Percentiles rank a stretch among this genome's conserved stretches.
Conservation (phyloP, 2,113 vertebrate genomes). For the Eclectus roratus region DNA sequence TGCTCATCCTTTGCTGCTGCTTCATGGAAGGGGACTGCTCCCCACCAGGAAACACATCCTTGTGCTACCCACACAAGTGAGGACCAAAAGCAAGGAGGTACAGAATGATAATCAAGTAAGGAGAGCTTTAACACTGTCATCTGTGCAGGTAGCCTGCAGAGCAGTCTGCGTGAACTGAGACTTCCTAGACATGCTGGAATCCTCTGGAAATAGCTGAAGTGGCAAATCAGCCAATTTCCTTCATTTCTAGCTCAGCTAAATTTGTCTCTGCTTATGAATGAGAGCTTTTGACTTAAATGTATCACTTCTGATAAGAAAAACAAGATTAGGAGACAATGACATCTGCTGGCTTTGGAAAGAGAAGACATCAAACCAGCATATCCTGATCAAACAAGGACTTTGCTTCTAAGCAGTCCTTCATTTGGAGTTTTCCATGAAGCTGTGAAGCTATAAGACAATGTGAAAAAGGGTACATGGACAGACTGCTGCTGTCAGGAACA, state of each 20-base stretch:
- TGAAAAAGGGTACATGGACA: accelerated
- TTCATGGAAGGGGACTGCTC: background rate
- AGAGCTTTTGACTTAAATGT: slow-evolving; percentile 15
- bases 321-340: slow-evolving; percentile 61
- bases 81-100: background rate
- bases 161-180: background rate
- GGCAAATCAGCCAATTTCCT: background rate
- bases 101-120: background rate
- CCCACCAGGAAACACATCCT: background rate
- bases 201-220: background rate
- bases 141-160: background rate
- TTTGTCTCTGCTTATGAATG: background rate
- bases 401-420: background rate
- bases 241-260: background rate
- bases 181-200: background rate
- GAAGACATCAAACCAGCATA: slow-evolving; percentile 19
- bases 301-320: slow-evolving; percentile 15
- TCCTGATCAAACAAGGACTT: background rate
- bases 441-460: background rate
- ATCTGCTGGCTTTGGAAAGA: slow-evolving; percentile 57
- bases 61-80: background rate
- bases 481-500: background rate
- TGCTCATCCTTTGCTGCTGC: background rate
- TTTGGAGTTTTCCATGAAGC: background rate
- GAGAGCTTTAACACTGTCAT: background rate